A percentile compares a stretch with the other conserved stretches of the same genome.
These are phyloP conservation scores for Nomia melanderi DNA, from an alignment of 1,140 invertebrate genomes.

Conservation along the genomic window DNA sequence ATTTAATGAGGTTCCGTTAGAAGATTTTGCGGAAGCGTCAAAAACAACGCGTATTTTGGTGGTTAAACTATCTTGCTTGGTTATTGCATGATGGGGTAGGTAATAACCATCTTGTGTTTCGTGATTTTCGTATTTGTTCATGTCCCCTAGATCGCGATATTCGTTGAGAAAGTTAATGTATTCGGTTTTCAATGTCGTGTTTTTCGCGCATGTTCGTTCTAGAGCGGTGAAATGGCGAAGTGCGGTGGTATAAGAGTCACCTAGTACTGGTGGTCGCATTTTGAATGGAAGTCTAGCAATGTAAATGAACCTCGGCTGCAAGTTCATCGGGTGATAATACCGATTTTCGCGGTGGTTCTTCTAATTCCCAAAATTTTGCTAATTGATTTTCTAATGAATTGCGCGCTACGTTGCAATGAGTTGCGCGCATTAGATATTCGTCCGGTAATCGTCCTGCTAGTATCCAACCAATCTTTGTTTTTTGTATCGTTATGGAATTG, in stretches of 20 bases:
- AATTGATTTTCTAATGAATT: background rate
- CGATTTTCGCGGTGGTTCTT: background rate
- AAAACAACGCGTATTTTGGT: slow-evolving; percentile 16
- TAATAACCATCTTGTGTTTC: background rate
- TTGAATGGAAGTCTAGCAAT: background rate
- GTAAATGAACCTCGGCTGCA: background rate
- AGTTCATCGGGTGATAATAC: rapidly evolving
- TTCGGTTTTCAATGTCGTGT: background rate
- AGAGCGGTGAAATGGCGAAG: background rate
- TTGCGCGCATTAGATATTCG: rapidly evolving
- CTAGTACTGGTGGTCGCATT: rapidly evolving
- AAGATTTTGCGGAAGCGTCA: background rate
- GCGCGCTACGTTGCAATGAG: background rate
- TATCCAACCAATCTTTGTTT: slow-evolving; percentile 4
- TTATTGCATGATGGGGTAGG: slow-evolving; percentile 14
- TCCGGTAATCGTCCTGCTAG: background rate
- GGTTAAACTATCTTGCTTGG: background rate
- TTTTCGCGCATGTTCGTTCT: background rate
- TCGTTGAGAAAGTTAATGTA: slow-evolving; percentile 3
- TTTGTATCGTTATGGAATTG: background rate
- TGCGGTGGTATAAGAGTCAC: background rate
- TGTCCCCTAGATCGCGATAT: background rate
- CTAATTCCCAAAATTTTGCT: slow-evolving; percentile 7
- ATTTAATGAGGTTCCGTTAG: background rate
- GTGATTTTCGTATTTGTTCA: background rate